Conservation (phyloP, 2,797 vertebrate genomes). For the Podarcis lilfordi region DNA sequence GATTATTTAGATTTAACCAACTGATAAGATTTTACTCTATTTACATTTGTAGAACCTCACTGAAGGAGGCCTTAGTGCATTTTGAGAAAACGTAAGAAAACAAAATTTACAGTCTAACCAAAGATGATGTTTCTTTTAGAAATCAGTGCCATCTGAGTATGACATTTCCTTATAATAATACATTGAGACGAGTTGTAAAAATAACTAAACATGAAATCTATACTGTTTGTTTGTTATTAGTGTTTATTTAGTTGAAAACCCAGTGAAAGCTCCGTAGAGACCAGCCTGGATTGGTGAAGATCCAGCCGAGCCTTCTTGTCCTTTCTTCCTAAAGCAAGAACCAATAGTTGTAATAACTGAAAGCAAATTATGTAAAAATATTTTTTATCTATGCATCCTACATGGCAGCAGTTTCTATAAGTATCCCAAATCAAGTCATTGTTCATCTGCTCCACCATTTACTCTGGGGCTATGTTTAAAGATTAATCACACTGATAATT, state of each 20-base stretch:
- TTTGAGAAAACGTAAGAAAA: background rate
- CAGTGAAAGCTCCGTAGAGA: too few relatives aligned
- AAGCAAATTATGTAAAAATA: background rate
- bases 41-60: background rate
- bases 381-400: background rate
- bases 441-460: background rate
- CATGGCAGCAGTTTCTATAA: background rate
- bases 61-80: background rate
- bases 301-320: background rate
- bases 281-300: background rate
- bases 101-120: background rate
- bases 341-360: background rate
- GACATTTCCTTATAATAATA: background rate
- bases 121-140: background rate
- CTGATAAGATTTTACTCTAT: background rate
- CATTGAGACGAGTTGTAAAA: background rate
- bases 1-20: background rate
- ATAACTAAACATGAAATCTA: background rate
- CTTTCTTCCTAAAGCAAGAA: background rate
- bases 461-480: background rate
- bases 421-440: background rate
- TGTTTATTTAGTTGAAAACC: too few relatives aligned
- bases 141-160: background rate
- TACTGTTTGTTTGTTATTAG: too few relatives aligned
- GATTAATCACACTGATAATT: background rate